A percentile compares a stretch with the other conserved stretches of the same genome.
Conservation (phyloP, 1,140 invertebrate species). For the Drosophila paulistorum region DNA sequence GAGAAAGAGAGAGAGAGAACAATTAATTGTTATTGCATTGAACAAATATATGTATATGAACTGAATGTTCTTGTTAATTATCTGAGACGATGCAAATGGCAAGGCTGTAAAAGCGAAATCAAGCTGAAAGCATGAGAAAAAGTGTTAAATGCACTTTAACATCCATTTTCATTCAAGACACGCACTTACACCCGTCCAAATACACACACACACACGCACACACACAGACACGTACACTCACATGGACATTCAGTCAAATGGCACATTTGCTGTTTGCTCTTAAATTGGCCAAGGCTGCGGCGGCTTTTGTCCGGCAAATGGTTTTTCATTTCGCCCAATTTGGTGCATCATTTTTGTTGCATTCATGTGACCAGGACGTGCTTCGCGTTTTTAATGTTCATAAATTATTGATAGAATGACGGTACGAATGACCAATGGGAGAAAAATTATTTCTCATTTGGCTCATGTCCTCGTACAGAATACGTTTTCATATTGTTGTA, state of each 20-base stretch:
- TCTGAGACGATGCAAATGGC: slow-evolving; percentile 49
- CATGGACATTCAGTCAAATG: background rate
- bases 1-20: background rate
- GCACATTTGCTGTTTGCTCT: slow-evolving; percentile 52
- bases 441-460: slow-evolving; percentile 25
- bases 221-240: background rate
- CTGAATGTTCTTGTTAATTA: slow-evolving; percentile 73
- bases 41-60: slow-evolving; percentile 39
- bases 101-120: slow-evolving; percentile 45
- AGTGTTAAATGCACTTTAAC: slow-evolving; percentile 69
- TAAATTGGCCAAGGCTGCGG: slow-evolving; percentile 67
- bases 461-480: background rate
- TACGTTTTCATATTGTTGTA: slow-evolving; percentile 8
- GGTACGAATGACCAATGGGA: slow-evolving; percentile 20
- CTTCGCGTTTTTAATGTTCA: slow-evolving; percentile 54
- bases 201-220: slow-evolving; percentile 19
- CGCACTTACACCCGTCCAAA: slow-evolving; percentile 23
- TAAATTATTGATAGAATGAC: slow-evolving; percentile 66
- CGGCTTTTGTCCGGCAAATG: background rate
- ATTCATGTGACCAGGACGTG: slow-evolving; percentile 44
- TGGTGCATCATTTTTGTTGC: slow-evolving; percentile 44
- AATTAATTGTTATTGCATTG: slow-evolving; percentile 66
- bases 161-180: slow-evolving; percentile 55
- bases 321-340: slow-evolving; percentile 56
- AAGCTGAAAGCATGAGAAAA: slow-evolving; percentile 23